Conservation (phyloP, 2,888 invertebrate genomes). For the Plebejus melissa region DNA sequence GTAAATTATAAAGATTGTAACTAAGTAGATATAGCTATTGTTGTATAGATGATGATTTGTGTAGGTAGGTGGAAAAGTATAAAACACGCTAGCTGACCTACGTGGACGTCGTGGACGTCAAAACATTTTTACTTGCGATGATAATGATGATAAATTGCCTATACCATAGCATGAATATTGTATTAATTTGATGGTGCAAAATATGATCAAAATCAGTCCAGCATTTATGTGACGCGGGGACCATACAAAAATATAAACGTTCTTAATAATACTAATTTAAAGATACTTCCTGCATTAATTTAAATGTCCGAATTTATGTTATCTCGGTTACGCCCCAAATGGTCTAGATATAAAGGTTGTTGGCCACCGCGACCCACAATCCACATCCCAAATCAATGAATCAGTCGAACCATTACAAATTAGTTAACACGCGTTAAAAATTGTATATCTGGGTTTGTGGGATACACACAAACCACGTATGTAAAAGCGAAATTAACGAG, state of each 20-base stretch:
- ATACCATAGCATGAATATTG: too few relatives aligned
- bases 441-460: constrained; percentile 26
- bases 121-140: neutral
- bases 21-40: too few relatives aligned
- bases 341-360: constrained; percentile 27
- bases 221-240: neutral
- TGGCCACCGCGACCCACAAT: constrained; percentile 28
- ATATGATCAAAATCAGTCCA: too few relatives aligned
- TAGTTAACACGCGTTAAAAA: constrained; percentile 26
- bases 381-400: constrained; percentile 25
- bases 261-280: neutral
- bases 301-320: neutral
- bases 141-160: too few relatives aligned
- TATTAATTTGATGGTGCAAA: too few relatives aligned
- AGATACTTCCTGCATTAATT: neutral
- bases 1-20: neutral
- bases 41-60: too few relatives aligned
- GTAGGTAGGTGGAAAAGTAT: too few relatives aligned
- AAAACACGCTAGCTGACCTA: too few relatives aligned
- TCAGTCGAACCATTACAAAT: constrained; percentile 26
- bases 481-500: constrained; percentile 10
- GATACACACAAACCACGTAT: neutral
- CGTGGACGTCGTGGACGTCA: neutral
- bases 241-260: neutral
- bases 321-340: constrained; percentile 8